Evolutionary conservation across 2,797 vertebrate species (phyloP), one percentile per base, ranked within the genome.

Genomic region (Clarias platycephalus): DNA sequence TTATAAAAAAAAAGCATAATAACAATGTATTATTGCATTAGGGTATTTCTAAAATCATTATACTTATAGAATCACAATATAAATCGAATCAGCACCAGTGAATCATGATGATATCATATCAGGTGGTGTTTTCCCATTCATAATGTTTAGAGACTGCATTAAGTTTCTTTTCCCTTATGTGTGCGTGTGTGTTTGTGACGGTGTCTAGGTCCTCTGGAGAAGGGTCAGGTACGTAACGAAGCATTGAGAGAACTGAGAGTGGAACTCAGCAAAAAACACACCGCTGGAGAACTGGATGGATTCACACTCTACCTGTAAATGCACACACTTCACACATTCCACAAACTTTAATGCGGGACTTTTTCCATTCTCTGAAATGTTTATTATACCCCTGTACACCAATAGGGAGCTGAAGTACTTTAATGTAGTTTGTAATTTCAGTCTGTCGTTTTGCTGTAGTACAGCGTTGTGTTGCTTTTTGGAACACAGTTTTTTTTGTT

Each of bases 171-270:
- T 62, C 40, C 2, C 28, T 5, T 66, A 5, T 60, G 24, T 64
- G 60, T 18, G 85, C 1, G 2, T 84, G 62, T 58, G 26, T 90
- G 0, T n/a, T 58, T 60, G 20, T 31, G 5, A 16, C 64, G 1
- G 44, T 44, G 31, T 26, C 13, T 85, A 99, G 98, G 98, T 83
- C 98, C 98, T 57, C 91, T 99, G 91, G 98, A 99, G 90, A 99
- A 99, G 90, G 98, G 98, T 87, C 98, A 99, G 90, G 98, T 99
- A 5, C 97, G 98, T 87, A 99, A 99, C 68, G 98, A 99, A 93
- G 96, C 97, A 58, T 91, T 99, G 57, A 92, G 98, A 85, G 97
- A 99, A 90, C 71, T 99, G 84, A 94, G 98, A 88, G 98, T 99
- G 57, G 98, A 99, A 83, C 96, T 99, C 87, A 98, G 97, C 92